Percentiles rank a stretch among this genome's conserved stretches.
phyloP scores from a whole-genome alignment of 1,140 invertebrate species.

The Andrena cerasifolii region DNA sequence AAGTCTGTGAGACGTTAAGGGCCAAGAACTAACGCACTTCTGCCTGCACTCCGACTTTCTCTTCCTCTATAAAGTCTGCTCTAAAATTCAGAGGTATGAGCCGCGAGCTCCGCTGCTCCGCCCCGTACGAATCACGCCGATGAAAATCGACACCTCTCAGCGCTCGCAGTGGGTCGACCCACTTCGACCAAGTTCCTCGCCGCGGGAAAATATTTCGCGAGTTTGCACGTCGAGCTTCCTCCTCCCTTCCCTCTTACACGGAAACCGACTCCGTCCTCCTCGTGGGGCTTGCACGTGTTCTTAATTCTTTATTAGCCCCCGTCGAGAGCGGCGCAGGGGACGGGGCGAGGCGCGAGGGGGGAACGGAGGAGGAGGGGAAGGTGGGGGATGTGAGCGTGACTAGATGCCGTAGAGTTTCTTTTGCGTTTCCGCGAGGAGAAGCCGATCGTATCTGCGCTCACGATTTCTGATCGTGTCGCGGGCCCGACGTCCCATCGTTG shows the following conservation, averaged over 20 bases:
- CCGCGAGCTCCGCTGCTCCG: background rate
- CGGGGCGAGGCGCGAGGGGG: background rate
- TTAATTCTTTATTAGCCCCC: conserved; percentile 67
- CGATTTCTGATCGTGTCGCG: conserved; percentile 73
- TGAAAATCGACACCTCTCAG: conserved; percentile 23
- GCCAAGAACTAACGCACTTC: no score
- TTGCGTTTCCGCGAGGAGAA: conserved; percentile 64
- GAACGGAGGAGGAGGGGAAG: background rate
- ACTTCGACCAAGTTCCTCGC: conserved; percentile 32
- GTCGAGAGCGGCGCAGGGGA: background rate
- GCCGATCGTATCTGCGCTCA: conserved; percentile 70
- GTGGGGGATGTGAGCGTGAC: conserved; percentile 46
- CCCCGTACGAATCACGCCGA: background rate
- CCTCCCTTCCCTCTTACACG: background rate
- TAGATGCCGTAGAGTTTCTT: conserved; percentile 58
- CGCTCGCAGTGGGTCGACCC: conserved; percentile 41
- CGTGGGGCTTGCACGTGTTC: conserved; percentile 49
- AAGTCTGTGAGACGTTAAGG: no score
- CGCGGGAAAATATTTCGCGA: conserved; percentile 26
- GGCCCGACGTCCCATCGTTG: conserved; percentile 67
- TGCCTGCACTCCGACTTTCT: no score
- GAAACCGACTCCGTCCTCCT: conserved; percentile 29
- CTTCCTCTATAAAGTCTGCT: background rate
- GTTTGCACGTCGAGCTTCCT: conserved; percentile 10
- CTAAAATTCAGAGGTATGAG: background rate